Percentiles rank a stretch among this genome's conserved stretches.
These are phyloP conservation scores for Urocyon cinereoargenteus DNA, from an alignment of 2,797 vertebrate genomes.

Conservation along the genomic window DNA sequence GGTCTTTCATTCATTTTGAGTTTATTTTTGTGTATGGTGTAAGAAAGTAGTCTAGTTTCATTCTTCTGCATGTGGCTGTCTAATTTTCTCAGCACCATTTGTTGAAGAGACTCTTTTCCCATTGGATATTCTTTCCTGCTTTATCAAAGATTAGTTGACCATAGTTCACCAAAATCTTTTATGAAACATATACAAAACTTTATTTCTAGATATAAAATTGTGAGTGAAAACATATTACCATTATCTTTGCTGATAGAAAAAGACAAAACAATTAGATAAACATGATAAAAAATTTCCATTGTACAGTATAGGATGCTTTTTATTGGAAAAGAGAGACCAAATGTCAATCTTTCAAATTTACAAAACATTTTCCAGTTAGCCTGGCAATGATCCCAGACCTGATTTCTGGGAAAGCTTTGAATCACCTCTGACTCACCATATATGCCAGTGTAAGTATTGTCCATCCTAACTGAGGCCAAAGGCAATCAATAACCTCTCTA, in stretches of 20 bases:
- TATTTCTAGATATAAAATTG: not conserved
- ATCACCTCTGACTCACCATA: not conserved
- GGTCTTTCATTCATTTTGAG: not conserved
- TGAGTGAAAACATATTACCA: not conserved
- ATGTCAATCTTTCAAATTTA: not conserved
- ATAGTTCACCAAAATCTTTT: not conserved
- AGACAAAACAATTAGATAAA: not conserved
- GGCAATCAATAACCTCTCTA: not conserved
- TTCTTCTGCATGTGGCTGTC: not conserved
- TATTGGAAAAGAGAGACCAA: not conserved
- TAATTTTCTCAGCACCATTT: not conserved
- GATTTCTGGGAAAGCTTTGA: constrained; percentile 15
- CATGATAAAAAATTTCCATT: not conserved
- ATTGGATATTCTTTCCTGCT: not conserved
- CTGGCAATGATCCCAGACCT: not conserved
- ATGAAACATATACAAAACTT: not conserved
- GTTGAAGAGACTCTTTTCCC: not conserved
- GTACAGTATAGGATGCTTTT: not conserved
- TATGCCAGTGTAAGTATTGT: not conserved
- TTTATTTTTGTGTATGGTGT: not conserved
- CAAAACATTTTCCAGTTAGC: not conserved
- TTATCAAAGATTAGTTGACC: not conserved
- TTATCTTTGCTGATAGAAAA: not conserved
- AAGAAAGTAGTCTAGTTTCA: not conserved
- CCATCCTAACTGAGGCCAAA: not conserved